Percentiles rank a stretch among this genome's conserved stretches.
These are phyloP conservation scores for Tiliqua scincoides DNA, from an alignment of 2,113 vertebrate species.

Conservation along the genomic window DNA sequence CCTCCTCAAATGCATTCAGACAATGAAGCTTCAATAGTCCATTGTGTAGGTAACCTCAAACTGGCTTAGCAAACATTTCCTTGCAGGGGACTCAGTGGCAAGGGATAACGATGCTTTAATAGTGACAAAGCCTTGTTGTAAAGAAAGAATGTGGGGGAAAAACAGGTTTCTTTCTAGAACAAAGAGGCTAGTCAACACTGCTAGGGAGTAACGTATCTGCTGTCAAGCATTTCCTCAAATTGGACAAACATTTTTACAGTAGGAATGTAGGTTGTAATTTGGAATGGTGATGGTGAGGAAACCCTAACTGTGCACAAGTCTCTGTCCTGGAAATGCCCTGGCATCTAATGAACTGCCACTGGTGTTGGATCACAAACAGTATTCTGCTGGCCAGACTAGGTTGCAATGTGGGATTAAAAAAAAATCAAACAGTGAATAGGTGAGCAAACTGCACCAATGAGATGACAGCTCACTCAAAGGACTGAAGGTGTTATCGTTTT, in stretches of 20 bases:
- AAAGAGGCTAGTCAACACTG: slow-evolving; percentile 34
- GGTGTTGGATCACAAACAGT: slow-evolving; percentile 42
- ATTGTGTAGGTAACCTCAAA: slow-evolving; percentile 51
- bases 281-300: slow-evolving; percentile 53
- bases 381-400: slow-evolving; percentile 22
- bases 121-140: slow-evolving; percentile 21
- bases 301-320: slow-evolving; percentile 59
- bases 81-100: slow-evolving; percentile 43
- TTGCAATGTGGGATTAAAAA: slow-evolving; percentile 33
- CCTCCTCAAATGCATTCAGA: slow-evolving; percentile 37
- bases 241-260: slow-evolving; percentile 55
- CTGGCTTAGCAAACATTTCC: slow-evolving; percentile 40
- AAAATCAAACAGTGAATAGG: slow-evolving; percentile 16
- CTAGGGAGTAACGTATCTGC: slow-evolving; percentile 53
- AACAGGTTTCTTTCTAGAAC: slow-evolving; percentile 33
- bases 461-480: not conserved
- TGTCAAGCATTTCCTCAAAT: slow-evolving; percentile 47
- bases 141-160: slow-evolving; percentile 9
- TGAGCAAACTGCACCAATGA: slow-evolving; percentile 15
- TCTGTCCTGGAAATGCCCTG: slow-evolving; percentile 47
- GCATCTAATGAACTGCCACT: slow-evolving; percentile 58
- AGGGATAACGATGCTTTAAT: slow-evolving; percentile 37
- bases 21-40: slow-evolving; percentile 35
- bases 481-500: too few species aligned
- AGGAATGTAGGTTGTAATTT: slow-evolving; percentile 57